These are phyloP conservation scores for Sebastes vulpes DNA, from an alignment of 2,797 vertebrate genomes.

Conservation along the genomic window DNA sequence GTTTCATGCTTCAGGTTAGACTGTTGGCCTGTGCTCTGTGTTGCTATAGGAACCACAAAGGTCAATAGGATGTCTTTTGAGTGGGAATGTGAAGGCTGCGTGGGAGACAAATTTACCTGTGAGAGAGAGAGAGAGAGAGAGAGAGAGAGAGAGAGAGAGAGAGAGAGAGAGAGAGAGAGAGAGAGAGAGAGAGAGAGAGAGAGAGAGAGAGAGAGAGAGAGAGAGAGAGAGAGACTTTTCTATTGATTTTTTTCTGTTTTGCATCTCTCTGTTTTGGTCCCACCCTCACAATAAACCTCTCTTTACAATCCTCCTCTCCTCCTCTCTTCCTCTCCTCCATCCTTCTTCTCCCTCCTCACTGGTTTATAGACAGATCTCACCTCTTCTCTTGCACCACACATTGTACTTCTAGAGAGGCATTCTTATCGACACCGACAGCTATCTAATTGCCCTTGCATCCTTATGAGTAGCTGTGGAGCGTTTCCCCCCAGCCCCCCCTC, in stretches of 20 bases:
- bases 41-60: slow-evolving; percentile 75
- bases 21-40: slow-evolving; percentile 39
- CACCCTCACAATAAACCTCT: not conserved
- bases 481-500: not conserved
- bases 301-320: not conserved
- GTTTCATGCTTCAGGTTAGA: slow-evolving; percentile 23
- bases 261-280: not conserved
- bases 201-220: slow-evolving; percentile 28
- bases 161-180: slow-evolving; percentile 41
- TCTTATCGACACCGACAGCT: slow-evolving; percentile 77
- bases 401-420: slow-evolving; percentile 60
- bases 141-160: slow-evolving; percentile 44
- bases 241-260: not conserved
- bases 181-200: slow-evolving; percentile 35
- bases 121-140: slow-evolving; percentile 46
- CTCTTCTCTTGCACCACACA: slow-evolving; percentile 50
- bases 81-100: slow-evolving; percentile 42
- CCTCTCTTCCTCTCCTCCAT: not conserved
- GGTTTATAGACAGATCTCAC: slow-evolving; percentile 73
- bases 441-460: slow-evolving; percentile 80
- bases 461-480: slow-evolving; percentile 68
- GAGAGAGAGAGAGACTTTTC: not conserved
- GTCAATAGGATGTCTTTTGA: slow-evolving; percentile 53
- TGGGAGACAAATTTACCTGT: slow-evolving; percentile 61
- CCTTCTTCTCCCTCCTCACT: slow-evolving; percentile 14